Conservation (phyloP, 2,797 vertebrate species). For the Alca torda region DNA sequence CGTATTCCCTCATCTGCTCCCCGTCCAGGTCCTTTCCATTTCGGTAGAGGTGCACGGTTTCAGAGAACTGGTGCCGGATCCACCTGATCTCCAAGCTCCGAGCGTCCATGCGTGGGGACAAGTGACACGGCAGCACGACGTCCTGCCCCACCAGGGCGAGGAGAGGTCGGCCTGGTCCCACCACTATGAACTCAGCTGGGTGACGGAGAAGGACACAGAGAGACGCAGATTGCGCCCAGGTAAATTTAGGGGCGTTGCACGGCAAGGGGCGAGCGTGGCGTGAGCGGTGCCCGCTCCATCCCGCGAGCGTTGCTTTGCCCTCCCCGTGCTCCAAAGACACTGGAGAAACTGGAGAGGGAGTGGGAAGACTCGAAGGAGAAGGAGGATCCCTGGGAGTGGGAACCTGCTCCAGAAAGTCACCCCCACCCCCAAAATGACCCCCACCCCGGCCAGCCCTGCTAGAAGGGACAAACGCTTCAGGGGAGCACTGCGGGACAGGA, state of each 20-base stretch:
- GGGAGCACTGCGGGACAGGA: too few relatives aligned
- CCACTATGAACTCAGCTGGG: background rate
- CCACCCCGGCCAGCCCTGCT: too few relatives aligned
- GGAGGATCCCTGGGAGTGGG: too few relatives aligned
- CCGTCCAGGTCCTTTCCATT: background rate
- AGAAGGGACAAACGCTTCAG: too few relatives aligned
- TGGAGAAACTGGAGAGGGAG: too few relatives aligned
- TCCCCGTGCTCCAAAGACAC: too few relatives aligned
- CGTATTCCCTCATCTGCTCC: background rate
- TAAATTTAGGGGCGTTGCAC: background rate
- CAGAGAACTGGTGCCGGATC: background rate
- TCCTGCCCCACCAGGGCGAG: background rate
- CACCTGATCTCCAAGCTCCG: background rate
- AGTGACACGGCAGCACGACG: background rate
- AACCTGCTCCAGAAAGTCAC: too few relatives aligned
- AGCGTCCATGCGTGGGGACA: background rate
- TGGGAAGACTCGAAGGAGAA: too few relatives aligned
- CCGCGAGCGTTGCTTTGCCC: too few relatives aligned
- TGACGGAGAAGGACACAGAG: background rate
- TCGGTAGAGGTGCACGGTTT: background rate
- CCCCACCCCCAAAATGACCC: too few relatives aligned
- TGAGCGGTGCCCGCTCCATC: too few relatives aligned
- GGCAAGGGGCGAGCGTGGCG: background rate
- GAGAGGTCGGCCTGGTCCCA: background rate
- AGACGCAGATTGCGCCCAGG: background rate